phyloP scores from a whole-genome alignment of 1,140 invertebrate genomes.

The Drosophila takahashii region DNA sequence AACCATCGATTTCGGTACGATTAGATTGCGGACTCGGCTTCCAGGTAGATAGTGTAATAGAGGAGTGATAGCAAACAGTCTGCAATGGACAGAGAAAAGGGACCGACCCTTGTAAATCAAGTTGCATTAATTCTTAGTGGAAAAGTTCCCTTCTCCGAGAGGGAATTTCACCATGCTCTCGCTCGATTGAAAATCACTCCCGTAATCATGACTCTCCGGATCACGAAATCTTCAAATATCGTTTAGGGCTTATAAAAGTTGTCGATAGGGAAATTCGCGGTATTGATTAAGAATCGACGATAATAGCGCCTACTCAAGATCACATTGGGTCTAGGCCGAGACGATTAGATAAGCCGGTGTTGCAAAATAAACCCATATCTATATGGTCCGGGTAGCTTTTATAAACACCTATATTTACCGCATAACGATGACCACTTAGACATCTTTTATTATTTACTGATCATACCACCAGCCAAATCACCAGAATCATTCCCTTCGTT shows the following conservation, averaged over 20 bases:
- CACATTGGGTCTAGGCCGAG: constrained; percentile 31
- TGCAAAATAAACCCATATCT: constrained; percentile 31
- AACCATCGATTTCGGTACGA: constrained; percentile 22
- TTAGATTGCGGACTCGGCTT: constrained; percentile 41
- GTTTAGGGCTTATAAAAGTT: constrained; percentile 52
- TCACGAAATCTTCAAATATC: constrained; percentile 24
- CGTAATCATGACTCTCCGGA: constrained; percentile 55
- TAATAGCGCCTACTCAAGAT: constrained; percentile 48
- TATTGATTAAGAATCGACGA: constrained; percentile 54
- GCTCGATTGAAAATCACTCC: constrained; percentile 4
- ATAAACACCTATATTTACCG: constrained; percentile 11
- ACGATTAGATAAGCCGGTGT: constrained; percentile 63
- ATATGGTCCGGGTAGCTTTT: constrained; percentile 7
- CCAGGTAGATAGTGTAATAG: constrained; percentile 5
- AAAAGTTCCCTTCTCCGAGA: background rate
- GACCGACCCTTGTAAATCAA: constrained; percentile 2
- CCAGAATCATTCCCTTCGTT: background rate
- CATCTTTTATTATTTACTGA: background rate
- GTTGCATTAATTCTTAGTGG: background rate
- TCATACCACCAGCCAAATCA: constrained; percentile 5
- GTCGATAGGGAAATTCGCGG: constrained; percentile 48
- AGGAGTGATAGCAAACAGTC: background rate
- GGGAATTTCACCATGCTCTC: constrained; percentile 13
- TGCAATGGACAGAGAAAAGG: background rate
- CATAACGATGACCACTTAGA: constrained; percentile 39